Percentiles rank a stretch among this genome's conserved stretches.
phyloP scores from a whole-genome alignment of 1,140 invertebrate species.

The Oreohelix idahoensis region DNA sequence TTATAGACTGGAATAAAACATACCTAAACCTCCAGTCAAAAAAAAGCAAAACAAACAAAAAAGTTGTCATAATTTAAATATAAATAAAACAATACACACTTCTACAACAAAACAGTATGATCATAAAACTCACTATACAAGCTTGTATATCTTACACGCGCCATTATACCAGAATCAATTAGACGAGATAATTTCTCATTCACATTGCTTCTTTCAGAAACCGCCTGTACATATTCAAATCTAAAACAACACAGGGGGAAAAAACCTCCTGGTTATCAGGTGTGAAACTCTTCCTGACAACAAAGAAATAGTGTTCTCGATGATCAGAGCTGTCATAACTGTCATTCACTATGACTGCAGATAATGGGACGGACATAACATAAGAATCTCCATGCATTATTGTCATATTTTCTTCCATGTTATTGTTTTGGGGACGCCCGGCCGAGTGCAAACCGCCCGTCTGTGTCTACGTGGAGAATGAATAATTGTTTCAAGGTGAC shows the following conservation, averaged over 20 bases:
- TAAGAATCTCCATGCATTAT: neutral
- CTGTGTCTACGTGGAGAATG: constrained; percentile 4
- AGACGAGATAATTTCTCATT: no score
- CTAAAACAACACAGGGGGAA: neutral
- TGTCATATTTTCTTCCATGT: neutral
- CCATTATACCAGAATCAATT: no score
- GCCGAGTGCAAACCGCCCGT: neutral
- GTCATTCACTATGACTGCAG: neutral
- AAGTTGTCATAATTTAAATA: no score
- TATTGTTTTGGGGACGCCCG: neutral
- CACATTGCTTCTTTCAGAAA: no score
- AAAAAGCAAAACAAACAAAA: no score
- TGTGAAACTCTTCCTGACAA: neutral
- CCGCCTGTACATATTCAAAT: no score
- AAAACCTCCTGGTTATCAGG: constrained; percentile 10
- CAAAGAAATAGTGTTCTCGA: neutral
- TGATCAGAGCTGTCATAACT: neutral
- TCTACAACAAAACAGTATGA: no score
- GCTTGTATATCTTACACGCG: no score
- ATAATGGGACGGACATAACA: neutral
- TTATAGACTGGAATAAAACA: no score
- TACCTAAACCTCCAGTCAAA: no score
- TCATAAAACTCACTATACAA: no score
- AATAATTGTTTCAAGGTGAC: constrained; percentile 3
- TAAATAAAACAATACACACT: no score